A percentile compares a stretch with the other conserved stretches of the same genome.
These are phyloP conservation scores for Otocyon megalotis DNA, from an alignment of 2,113 vertebrate species.

Conservation along the genomic window DNA sequence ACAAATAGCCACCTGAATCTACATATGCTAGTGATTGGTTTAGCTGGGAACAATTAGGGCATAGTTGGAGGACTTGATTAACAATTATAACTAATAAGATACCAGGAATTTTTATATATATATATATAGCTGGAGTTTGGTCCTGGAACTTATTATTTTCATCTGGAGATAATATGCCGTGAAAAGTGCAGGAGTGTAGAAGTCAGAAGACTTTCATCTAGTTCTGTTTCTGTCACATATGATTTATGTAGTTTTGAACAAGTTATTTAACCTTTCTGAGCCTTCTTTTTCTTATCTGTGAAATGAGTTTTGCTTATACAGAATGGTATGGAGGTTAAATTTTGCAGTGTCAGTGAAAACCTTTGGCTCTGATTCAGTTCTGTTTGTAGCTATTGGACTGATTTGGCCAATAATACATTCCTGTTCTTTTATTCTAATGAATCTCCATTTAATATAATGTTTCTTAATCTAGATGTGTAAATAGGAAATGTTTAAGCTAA, in stretches of 20 bases:
- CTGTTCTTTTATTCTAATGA: slow-evolving; percentile 6
- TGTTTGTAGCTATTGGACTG: background rate
- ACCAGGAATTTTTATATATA: background rate
- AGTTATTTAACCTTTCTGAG: background rate
- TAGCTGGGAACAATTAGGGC: background rate
- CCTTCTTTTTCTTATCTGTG: background rate
- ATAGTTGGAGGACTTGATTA: background rate
- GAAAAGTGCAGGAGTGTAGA: background rate
- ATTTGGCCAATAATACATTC: background rate
- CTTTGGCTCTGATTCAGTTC: background rate
- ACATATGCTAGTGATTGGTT: background rate
- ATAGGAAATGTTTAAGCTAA: background rate
- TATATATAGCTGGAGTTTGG: background rate
- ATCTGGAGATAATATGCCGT: background rate
- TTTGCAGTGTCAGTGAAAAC: background rate
- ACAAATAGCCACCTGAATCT: background rate
- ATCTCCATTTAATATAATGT: background rate
- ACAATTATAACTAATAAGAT: background rate
- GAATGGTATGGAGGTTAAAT: background rate
- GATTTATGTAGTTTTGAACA: slow-evolving; percentile 8
- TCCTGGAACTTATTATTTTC: background rate
- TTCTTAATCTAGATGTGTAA: background rate
- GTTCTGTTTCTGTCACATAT: background rate
- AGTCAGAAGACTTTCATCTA: background rate
- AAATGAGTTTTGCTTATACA: slow-evolving; percentile 1